These are phyloP conservation scores for Aquatica leii DNA, from an alignment of 2,888 invertebrate species.

Conservation along the genomic window DNA sequence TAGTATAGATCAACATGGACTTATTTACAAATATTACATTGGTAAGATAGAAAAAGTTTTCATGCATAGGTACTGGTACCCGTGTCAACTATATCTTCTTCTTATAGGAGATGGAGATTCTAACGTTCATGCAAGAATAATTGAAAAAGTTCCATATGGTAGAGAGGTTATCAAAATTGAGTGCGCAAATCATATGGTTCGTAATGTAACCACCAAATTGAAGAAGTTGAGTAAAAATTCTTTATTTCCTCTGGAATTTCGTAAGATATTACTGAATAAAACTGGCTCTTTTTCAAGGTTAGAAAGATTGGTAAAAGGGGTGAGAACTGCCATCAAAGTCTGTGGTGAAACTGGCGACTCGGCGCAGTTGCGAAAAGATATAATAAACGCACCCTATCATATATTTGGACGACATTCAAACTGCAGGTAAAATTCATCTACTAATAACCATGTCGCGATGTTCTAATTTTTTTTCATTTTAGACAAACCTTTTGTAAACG, in stretches of 20 bases:
- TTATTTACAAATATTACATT: background rate
- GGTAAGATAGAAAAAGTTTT: background rate
- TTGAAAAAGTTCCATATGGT: background rate
- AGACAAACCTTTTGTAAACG: too few relatives aligned
- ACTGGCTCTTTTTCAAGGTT: background rate
- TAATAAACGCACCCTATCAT: background rate
- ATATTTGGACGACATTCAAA: background rate
- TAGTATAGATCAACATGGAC: background rate
- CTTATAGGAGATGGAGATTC: background rate
- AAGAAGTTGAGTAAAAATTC: too few relatives aligned
- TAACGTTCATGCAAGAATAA: background rate
- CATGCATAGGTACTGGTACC: too few relatives aligned
- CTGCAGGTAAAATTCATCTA: background rate
- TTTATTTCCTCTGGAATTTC: too few relatives aligned
- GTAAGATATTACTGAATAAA: too few relatives aligned
- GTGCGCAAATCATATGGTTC: background rate
- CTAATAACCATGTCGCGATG: background rate
- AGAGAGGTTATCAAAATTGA: constrained; percentile 1
- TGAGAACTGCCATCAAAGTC: background rate
- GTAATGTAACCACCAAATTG: background rate
- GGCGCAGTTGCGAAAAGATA: too few relatives aligned
- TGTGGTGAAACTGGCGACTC: too few relatives aligned
- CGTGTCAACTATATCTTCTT: background rate
- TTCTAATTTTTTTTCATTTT: too few relatives aligned
- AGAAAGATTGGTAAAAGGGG: constrained; percentile 7